These are phyloP conservation scores for Achlya flavicornis DNA, from an alignment of 2,888 invertebrate species.

Conservation along the genomic window DNA sequence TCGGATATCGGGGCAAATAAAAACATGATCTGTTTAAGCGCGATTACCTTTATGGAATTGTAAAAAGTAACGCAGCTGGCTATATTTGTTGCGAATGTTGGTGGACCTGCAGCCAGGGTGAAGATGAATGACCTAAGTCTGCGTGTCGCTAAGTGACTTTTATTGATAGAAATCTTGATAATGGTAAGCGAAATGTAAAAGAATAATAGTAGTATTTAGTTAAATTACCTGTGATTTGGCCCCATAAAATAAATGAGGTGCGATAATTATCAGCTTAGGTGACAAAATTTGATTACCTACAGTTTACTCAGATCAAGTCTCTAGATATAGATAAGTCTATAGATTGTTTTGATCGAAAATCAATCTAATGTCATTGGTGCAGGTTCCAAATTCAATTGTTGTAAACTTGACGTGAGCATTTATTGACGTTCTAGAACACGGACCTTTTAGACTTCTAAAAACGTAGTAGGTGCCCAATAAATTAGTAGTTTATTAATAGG, in stretches of 20 bases:
- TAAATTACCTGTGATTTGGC: neutral
- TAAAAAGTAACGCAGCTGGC: slow-evolving; percentile 56
- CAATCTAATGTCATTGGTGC: too few relatives aligned
- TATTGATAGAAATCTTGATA: neutral
- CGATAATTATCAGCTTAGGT: neutral
- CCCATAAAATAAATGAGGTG: neutral
- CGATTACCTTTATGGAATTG: slow-evolving; percentile 42
- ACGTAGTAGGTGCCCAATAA: neutral
- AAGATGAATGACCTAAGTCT: neutral
- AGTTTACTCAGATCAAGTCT: too few relatives aligned
- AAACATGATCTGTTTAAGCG: slow-evolving; percentile 44
- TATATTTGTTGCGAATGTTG: slow-evolving; percentile 58
- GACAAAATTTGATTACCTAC: too few relatives aligned
- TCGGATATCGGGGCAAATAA: slow-evolving; percentile 38
- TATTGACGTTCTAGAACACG: too few relatives aligned
- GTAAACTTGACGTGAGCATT: too few relatives aligned
- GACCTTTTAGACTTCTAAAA: neutral
- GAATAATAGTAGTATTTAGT: too few relatives aligned
- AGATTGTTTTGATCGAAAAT: too few relatives aligned
- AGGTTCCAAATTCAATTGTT: too few relatives aligned
- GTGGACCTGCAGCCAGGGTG: slow-evolving; percentile 10
- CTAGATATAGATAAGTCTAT: too few relatives aligned
- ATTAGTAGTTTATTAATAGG: neutral
- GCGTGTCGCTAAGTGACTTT: neutral
- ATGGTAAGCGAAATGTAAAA: too few relatives aligned